These are phyloP conservation scores for Brachionichthys hirsutus DNA, from an alignment of 2,113 vertebrate species.

Conservation along the genomic window DNA sequence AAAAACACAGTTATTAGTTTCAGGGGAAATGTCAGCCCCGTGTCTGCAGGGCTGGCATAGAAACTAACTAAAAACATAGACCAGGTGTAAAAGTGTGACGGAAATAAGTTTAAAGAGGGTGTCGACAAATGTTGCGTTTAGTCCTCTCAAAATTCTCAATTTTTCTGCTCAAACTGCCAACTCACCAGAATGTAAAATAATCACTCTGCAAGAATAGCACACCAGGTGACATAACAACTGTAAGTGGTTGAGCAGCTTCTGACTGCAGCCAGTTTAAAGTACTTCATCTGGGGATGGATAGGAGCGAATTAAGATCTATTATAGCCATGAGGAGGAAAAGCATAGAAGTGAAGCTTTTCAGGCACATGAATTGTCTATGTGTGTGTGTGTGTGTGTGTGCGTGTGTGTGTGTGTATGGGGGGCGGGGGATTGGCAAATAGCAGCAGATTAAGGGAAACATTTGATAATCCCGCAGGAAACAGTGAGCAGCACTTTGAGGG, in stretches of 20 bases:
- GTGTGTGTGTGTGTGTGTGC: too few relatives aligned
- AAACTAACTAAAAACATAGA: too few relatives aligned
- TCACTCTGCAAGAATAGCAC: conserved; percentile 3
- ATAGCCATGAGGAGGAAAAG: conserved; percentile 42
- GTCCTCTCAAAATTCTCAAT: too few relatives aligned
- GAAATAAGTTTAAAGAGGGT: too few relatives aligned
- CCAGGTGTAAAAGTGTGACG: too few relatives aligned
- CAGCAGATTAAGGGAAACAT: conserved; percentile 58
- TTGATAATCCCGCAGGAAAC: conserved; percentile 67
- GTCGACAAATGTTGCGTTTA: too few relatives aligned
- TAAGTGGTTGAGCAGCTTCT: conserved; percentile 2
- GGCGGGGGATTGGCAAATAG: conserved; percentile 43
- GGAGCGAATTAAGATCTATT: conserved; percentile 32
- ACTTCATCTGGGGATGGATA: conserved; percentile 26
- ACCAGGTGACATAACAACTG: conserved; percentile 24
- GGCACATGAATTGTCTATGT: conserved; percentile 14
- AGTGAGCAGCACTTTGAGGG: conserved; percentile 35
- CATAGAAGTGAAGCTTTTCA: conserved; percentile 40
- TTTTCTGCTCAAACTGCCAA: too few relatives aligned
- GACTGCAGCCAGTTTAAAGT: conserved; percentile 16
- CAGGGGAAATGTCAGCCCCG: too few relatives aligned
- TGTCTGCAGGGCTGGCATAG: too few relatives aligned
- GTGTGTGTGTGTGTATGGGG: too few relatives aligned
- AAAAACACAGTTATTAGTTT: too few relatives aligned
- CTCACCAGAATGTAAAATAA: conserved; percentile 13